phyloP scores from a whole-genome alignment of 2,113 vertebrate genomes.

The Solea senegalensis region DNA sequence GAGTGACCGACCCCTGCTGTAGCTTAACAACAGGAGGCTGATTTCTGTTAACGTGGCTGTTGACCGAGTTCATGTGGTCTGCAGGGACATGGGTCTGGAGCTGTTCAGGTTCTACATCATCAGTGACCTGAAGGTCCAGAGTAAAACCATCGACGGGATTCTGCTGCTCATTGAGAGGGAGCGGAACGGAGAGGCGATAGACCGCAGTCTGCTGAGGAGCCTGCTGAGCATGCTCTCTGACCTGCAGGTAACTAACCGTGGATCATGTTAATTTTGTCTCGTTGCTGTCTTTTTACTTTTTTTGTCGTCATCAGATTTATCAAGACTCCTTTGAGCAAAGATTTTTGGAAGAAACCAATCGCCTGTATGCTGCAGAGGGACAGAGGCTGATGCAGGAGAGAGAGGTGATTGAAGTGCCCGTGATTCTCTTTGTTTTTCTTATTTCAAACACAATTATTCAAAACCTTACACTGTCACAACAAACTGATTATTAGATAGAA shows the following conservation, averaged over 20 bases:
- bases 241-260: slow-evolving; percentile 85
- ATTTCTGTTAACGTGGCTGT: neutral
- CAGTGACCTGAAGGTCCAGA: slow-evolving; percentile 97
- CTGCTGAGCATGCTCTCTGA: slow-evolving; percentile 98
- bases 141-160: slow-evolving; percentile 97
- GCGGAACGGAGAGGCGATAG: slow-evolving; percentile 94
- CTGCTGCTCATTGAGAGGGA: slow-evolving; percentile 95
- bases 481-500: neutral
- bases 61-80: slow-evolving; percentile 39
- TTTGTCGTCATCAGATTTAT: slow-evolving; percentile 87
- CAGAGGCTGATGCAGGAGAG: slow-evolving; percentile 98
- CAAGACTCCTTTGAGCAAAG: slow-evolving; percentile 98
- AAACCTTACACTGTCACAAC: neutral
- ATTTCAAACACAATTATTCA: neutral
- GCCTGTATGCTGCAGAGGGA: slow-evolving; percentile 95
- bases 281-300: neutral
- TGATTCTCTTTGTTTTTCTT: slow-evolving; percentile 8
- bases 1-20: slow-evolving; percentile 29
- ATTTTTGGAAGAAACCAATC: slow-evolving; percentile 98
- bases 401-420: slow-evolving; percentile 86
- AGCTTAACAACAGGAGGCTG: neutral
- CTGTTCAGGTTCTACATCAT: slow-evolving; percentile 98
- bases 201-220: slow-evolving; percentile 94
- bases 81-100: slow-evolving; percentile 98
- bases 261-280: neutral